Percentiles rank a stretch among this genome's conserved stretches.
These are phyloP conservation scores for Mola mola DNA, from an alignment of 2,113 vertebrate genomes.

Conservation along the genomic window DNA sequence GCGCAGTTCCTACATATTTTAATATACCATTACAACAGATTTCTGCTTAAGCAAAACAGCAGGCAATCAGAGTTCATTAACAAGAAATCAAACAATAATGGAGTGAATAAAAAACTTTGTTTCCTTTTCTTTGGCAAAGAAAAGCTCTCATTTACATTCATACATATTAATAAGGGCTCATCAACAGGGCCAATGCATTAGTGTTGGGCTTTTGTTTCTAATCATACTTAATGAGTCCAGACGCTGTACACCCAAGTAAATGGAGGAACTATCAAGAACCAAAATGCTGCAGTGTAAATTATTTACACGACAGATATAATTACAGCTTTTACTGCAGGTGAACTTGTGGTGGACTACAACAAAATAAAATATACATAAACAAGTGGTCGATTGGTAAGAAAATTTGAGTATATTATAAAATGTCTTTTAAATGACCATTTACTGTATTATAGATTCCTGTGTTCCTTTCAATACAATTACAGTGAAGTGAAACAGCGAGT, in stretches of 20 bases:
- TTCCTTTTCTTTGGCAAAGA: constrained; percentile 22
- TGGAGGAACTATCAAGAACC: too few species aligned
- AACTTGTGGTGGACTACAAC: not conserved
- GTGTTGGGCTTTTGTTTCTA: constrained; percentile 43
- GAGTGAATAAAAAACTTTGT: constrained; percentile 10
- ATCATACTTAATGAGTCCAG: constrained; percentile 49
- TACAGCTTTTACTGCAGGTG: constrained; percentile 20
- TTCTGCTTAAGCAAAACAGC: too few species aligned
- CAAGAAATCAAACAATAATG: too few species aligned
- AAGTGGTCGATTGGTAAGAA: not conserved
- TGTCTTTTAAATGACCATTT: not conserved
- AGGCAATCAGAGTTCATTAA: too few species aligned
- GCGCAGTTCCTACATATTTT: too few species aligned
- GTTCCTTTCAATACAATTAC: not conserved
- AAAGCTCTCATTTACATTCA: constrained; percentile 23
- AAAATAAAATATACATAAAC: constrained; percentile 2
- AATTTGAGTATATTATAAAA: constrained; percentile 11
- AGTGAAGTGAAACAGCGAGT: not conserved
- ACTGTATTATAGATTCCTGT: not conserved
- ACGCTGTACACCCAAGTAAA: constrained; percentile 19
- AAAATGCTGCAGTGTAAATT: constrained; percentile 28
- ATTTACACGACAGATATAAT: constrained; percentile 35
- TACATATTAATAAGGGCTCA: not conserved
- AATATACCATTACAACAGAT: too few species aligned
- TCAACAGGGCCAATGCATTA: constrained; percentile 19